Base-by-base conservation (phyloP, 2,888 invertebrate genomes). In the Lordiphosa fenestrarum region DNA sequence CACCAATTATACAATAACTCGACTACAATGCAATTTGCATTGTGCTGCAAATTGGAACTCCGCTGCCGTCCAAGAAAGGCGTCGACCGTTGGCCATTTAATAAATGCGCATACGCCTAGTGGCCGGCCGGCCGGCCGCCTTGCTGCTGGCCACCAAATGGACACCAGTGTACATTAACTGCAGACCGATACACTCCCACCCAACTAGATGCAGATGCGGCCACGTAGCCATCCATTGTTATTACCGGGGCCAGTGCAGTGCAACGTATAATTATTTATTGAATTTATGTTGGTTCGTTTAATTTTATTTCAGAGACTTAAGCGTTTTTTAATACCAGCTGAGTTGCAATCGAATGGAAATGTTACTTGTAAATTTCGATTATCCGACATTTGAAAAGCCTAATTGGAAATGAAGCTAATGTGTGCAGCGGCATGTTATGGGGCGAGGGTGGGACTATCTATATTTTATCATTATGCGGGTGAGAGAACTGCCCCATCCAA, bases 231-330 rank as follows among this genome's bases (percentile, higher is more conserved):
- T 46, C 48, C 65, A 52, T 59, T 64, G 65, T 57, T 59, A 65
- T 65, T 61, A 36, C 40, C 51, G 39, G 59, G 53, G 51, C 61
- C 48, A 63, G 48, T 58, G 50, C 58, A 64, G 86, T 15, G 15
- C 73, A 80, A 77, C 44, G 46, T 56, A 63, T 85, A 86, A 87
- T 86, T 86, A 87, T 86, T 86, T 86, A 86, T 86, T 85, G 86
- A 86, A 81, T 86, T 86, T 73, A 84, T 87, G 75, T 66, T 71
- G 72, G 66, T 61, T 64, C 70, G 72, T 69, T 77, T 68, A 66
- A 68, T 73, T 77, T 75, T 74, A 73, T 84, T 74, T 68, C 69
- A 80, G 71, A 9, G 71, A 76, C 67, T 70, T 66, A 73, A 75
- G 71, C 73, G 70, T 77, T 85, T 76, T 84, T 73, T 74, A 73